A percentile compares a stretch with the other conserved stretches of the same genome.
phyloP scores from a whole-genome alignment of 2,113 vertebrate genomes.

The Elachura formosa region DNA sequence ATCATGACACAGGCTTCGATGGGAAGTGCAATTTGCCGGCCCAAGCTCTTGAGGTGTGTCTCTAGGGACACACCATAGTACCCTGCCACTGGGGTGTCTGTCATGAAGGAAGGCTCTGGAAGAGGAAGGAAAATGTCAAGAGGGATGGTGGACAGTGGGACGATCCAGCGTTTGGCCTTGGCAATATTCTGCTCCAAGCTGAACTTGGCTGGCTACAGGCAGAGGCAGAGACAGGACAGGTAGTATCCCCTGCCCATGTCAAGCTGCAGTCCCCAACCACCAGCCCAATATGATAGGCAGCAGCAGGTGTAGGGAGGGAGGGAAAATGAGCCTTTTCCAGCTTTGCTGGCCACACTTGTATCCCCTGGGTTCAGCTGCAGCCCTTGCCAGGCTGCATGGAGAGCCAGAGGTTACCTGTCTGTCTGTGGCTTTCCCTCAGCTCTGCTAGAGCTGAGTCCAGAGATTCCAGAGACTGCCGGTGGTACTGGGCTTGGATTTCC shows the following conservation, averaged over 20 bases:
- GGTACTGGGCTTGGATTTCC: constrained; percentile 91
- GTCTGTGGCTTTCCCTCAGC: constrained; percentile 80
- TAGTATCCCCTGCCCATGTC: background rate
- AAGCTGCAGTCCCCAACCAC: background rate
- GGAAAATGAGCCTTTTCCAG: background rate
- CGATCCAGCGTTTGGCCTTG: background rate
- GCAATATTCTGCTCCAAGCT: background rate
- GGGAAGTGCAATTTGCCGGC: constrained; percentile 83
- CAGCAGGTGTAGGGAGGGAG: background rate
- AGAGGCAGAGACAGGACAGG: background rate
- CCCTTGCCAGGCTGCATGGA: background rate
- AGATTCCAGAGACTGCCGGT: constrained; percentile 81
- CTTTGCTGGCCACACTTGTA: background rate
- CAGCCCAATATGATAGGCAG: background rate
- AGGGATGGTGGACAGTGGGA: rapidly evolving
- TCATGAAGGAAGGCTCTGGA: constrained; percentile 46
- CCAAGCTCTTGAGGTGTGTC: constrained; percentile 76
- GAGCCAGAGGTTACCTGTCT: constrained; percentile 68
- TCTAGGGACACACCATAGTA: constrained; percentile 85
- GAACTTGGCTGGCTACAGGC: background rate
- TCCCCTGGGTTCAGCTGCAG: background rate
- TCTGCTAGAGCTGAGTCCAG: constrained; percentile 82
- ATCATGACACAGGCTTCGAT: constrained; percentile 92
- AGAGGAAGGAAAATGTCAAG: background rate
- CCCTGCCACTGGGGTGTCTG: constrained; percentile 43